Evolutionary conservation across 2,113 vertebrate genomes (phyloP).

Genomic region (Upupa epops): DNA sequence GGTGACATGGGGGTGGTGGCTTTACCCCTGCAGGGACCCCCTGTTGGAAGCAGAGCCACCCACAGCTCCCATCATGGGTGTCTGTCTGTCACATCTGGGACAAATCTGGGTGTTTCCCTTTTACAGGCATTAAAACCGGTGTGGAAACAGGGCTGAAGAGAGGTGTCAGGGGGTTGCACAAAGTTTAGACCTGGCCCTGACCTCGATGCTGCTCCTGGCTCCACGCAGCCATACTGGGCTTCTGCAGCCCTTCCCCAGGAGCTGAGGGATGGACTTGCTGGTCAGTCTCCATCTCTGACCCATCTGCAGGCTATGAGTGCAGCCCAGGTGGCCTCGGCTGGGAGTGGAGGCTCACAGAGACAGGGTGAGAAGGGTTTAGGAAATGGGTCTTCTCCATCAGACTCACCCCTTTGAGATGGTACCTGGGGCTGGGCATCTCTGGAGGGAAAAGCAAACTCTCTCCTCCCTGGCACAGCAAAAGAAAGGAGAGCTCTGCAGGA

Average conservation of each 20-base stretch:
- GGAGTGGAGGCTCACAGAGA: neutral
- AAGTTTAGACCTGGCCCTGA: neutral
- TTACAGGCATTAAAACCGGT: neutral
- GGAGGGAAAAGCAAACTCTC: neutral
- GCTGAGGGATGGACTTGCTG: neutral
- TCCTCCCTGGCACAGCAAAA: neutral
- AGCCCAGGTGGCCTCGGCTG: neutral
- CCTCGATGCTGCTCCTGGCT: neutral
- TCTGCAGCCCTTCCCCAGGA: neutral
- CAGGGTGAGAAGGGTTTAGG: rapidly evolving
- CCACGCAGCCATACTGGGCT: rapidly evolving
- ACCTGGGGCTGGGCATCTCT: rapidly evolving
- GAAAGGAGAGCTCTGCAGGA: neutral
- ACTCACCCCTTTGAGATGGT: rapidly evolving
- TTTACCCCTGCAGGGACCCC: neutral
- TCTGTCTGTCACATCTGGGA: neutral
- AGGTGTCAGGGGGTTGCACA: neutral
- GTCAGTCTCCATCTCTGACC: neutral
- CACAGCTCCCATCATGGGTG: neutral
- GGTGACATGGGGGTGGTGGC: neutral
- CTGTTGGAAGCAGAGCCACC: neutral
- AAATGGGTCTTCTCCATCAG: neutral
- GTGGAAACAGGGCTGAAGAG: neutral
- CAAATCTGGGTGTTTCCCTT: conserved; percentile 7
- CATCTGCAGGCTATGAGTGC: neutral